phyloP scores from a whole-genome alignment of 1,140 invertebrate species.

The Ridgeia piscesae region DNA sequence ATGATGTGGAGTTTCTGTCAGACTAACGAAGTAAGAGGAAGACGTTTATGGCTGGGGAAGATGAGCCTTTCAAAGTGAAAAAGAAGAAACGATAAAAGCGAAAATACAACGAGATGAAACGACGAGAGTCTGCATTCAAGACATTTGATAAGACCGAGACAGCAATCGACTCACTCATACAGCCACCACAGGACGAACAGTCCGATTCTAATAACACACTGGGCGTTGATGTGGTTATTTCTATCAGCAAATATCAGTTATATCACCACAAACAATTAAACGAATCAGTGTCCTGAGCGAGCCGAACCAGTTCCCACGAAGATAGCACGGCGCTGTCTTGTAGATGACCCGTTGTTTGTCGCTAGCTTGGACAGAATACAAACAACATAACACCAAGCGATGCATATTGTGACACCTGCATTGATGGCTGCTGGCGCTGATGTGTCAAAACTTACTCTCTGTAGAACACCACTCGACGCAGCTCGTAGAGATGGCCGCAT shows the following conservation, averaged over 20 bases:
- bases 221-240: too few species aligned
- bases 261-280: background rate
- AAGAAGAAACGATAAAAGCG: background rate
- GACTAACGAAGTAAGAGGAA: conserved; percentile 2
- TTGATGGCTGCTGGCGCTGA: conserved; percentile 3
- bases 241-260: background rate
- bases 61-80: background rate
- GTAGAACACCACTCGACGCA: background rate
- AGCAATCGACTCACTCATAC: too few species aligned
- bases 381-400: conserved; percentile 12
- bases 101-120: background rate
- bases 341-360: conserved; percentile 19
- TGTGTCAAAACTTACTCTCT: background rate
- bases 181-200: background rate
- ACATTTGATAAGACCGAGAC: background rate
- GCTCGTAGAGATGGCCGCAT: background rate
- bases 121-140: background rate
- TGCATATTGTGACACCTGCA: conserved; percentile 10
- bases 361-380: conserved; percentile 11
- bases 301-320: too few species aligned
- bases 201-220: too few species aligned
- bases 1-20: background rate
- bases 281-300: background rate
- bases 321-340: background rate
- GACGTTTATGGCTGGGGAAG: background rate